A percentile compares a stretch with the other conserved stretches of the same genome.
Evolutionary conservation across 2,113 vertebrate species (phyloP).

Genomic region (Centropristis striata): DNA sequence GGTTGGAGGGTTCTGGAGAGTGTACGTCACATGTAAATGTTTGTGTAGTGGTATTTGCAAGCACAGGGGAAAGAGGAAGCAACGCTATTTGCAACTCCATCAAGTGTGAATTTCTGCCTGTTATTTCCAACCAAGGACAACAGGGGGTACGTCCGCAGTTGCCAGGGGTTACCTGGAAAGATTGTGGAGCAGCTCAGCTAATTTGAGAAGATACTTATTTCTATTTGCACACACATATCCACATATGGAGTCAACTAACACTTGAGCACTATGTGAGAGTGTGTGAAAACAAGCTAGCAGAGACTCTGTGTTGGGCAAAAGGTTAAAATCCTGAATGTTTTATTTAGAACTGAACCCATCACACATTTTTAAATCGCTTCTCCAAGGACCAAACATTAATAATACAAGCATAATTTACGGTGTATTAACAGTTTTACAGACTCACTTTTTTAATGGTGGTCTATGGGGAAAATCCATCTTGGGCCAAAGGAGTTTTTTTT

Average conservation of each 20-base stretch:
- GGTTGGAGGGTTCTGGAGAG: neutral
- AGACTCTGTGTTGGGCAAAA: neutral
- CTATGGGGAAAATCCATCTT: too few relatives aligned
- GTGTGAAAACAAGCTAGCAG: constrained; percentile 1
- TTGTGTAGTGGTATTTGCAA: constrained; percentile 31
- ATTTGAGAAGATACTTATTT: neutral
- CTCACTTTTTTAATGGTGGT: too few relatives aligned
- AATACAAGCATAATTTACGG: too few relatives aligned
- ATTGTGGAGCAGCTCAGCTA: neutral
- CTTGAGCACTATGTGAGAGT: neutral
- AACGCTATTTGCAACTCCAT: constrained; percentile 25
- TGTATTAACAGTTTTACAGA: too few relatives aligned
- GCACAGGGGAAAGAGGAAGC: neutral
- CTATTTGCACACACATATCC: neutral
- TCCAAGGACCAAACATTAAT: too few relatives aligned
- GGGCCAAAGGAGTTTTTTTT: too few relatives aligned
- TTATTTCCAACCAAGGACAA: neutral
- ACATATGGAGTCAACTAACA: neutral
- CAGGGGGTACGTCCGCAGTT: neutral
- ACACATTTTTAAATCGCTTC: too few relatives aligned
- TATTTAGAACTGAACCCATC: too few relatives aligned
- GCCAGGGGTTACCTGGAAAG: neutral
- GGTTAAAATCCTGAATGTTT: too few relatives aligned
- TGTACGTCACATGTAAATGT: constrained; percentile 30
- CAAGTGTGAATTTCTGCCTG: neutral